Conservation (phyloP, 2,113 vertebrate species). For the Pseudopipra pipra region DNA sequence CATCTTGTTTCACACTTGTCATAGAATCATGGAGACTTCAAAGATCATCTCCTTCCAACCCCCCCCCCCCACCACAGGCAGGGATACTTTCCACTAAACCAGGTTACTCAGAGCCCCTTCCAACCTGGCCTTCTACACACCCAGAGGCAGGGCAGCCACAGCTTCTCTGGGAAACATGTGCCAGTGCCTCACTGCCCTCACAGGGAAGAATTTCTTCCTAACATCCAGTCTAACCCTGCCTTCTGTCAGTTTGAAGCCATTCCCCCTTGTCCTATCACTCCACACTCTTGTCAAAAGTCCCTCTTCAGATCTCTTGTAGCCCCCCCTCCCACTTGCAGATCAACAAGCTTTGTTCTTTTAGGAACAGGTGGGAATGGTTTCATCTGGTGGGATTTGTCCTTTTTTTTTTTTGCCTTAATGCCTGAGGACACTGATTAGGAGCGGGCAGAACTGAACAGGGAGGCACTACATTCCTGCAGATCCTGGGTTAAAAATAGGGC, state of each 20-base stretch:
- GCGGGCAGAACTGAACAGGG: background rate
- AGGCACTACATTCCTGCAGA: background rate
- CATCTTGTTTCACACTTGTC: background rate
- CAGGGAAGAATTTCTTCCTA: background rate
- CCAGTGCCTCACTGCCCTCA: background rate
- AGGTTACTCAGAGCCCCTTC: background rate
- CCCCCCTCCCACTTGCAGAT: background rate
- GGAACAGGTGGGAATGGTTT: background rate
- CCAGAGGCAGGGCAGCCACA: background rate
- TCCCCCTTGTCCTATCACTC: background rate
- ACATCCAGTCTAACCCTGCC: background rate
- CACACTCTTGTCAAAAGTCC: background rate
- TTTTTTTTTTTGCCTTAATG: background rate
- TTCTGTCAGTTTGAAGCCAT: background rate
- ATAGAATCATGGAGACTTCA: background rate
- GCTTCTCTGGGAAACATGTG: accelerated
- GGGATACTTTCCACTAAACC: accelerated
- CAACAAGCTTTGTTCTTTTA: background rate
- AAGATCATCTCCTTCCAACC: background rate
- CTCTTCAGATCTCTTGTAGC: background rate
- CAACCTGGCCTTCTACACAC: background rate
- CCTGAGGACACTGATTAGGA: background rate
- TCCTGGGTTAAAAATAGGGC: background rate
- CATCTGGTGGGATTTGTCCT: background rate
- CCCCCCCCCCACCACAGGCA: background rate